Percentiles rank a stretch among this genome's conserved stretches.
Evolutionary conservation across 1,140 invertebrate species (phyloP).

Genomic region (Dufourea novaeangliae): DNA sequence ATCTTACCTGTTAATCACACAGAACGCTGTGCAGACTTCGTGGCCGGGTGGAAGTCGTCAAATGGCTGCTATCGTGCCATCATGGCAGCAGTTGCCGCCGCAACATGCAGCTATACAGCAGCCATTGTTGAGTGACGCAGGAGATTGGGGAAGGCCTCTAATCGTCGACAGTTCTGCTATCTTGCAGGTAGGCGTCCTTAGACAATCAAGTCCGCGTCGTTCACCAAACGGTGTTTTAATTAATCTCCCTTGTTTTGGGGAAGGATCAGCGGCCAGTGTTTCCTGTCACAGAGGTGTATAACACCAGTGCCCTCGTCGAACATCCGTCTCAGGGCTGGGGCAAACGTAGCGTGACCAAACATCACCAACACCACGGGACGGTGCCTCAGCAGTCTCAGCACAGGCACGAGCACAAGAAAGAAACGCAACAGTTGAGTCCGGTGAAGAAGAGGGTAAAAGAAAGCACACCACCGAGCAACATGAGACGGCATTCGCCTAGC

Average conservation of each 20-base stretch:
- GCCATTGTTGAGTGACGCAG: conserved; percentile 85
- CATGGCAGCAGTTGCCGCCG: conserved; percentile 90
- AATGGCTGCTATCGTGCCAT: conserved; percentile 93
- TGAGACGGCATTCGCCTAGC: conserved; percentile 79
- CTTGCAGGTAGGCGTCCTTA: conserved; percentile 82
- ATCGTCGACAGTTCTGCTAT: conserved; percentile 90
- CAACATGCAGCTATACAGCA: conserved; percentile 89
- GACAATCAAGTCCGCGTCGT: neutral
- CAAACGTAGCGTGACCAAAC: conserved; percentile 82
- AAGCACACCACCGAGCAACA: conserved; percentile 90
- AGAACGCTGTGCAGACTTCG: conserved; percentile 91
- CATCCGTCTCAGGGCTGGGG: conserved; percentile 81
- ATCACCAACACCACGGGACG: conserved; percentile 82
- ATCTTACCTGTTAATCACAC: conserved; percentile 1
- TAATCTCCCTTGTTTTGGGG: conserved; percentile 74
- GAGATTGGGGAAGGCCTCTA: conserved; percentile 89
- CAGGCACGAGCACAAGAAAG: conserved; percentile 88
- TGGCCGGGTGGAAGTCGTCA: conserved; percentile 90
- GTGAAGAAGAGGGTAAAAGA: conserved; percentile 99
- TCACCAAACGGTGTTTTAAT: conserved; percentile 35
- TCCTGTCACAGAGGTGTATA: conserved; percentile 85
- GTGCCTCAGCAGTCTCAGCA: conserved; percentile 81
- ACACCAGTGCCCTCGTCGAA: conserved; percentile 83
- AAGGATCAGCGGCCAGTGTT: conserved; percentile 86
- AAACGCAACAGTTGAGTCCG: conserved; percentile 95